Base-by-base conservation (phyloP, 1,140 invertebrate genomes). In the Drosophila navojoa region DNA sequence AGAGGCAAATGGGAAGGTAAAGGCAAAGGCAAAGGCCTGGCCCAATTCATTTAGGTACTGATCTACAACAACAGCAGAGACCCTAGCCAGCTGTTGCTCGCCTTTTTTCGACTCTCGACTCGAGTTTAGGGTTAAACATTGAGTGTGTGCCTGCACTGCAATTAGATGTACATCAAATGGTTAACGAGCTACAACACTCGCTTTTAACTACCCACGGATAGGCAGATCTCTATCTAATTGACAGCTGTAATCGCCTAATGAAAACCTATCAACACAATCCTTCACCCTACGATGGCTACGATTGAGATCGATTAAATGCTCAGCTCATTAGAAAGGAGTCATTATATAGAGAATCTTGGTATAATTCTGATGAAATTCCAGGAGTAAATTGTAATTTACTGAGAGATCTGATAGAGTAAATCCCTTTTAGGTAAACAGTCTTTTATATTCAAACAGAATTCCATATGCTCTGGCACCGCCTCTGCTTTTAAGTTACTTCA, bases 11-110 rank as follows among this genome's bases (percentile, higher is more conserved):
- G 27, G 27, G 19, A 22, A 22, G 19, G 19, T 22, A 22, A 22
- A 22, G 19, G 19, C 3, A 22, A 22, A 22, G 19, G 19, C 3
- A 47, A 59, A 5, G 27, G 32, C 32, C 32, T 32, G 59, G 50
- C 55, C 63, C 19, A 59, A 47, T 42, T 59, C 57, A 45, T 59
- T 59, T 59, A 27, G 38, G 25, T 16, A 47, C 54, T 63, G 59
- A 63, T 71, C 68, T 55, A 71, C 52, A 57, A 49, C 29, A 22
- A 45, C 9, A 16, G 15, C 29, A 55, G 52, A 45, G 40, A 35
- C 32, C 32, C 47, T 13, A 15, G 69, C 77, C 81, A 85, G 71
- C 81, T 85, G 81, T 85, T 84, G 81, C 87, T 84, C 49, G 25
- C 10, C 25, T 35, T 4, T n/a, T 61, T n/a, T 61, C 22, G n/a